Conservation (phyloP, 2,888 invertebrate species). For the Zootermopsis nevadensis region DNA sequence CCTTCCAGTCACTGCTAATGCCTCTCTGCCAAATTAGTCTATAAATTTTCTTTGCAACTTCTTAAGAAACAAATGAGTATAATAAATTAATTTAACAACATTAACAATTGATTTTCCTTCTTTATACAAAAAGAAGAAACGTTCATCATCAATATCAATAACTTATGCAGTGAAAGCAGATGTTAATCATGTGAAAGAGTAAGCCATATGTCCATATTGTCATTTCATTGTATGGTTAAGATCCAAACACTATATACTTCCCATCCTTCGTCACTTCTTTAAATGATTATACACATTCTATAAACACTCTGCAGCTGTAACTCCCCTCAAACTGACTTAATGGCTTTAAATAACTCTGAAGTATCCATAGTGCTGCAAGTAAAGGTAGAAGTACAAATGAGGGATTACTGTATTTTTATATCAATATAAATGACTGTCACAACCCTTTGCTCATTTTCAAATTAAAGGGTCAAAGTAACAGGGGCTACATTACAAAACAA, state of each 20-base stretch:
- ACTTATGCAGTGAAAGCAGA: neutral
- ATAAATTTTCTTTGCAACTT: slow-evolving; percentile 27
- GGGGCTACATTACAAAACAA: slow-evolving; percentile 1
- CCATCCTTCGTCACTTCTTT: no score
- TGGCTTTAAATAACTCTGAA: neutral
- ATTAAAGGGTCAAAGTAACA: slow-evolving; percentile 5
- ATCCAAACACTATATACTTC: no score
- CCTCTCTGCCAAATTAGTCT: slow-evolving; percentile 23
- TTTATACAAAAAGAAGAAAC: slow-evolving; percentile 12
- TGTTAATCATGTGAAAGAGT: slow-evolving; percentile 24
- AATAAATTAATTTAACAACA: slow-evolving; percentile 46
- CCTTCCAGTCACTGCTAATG: slow-evolving; percentile 4
- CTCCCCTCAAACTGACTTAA: slow-evolving; percentile 10
- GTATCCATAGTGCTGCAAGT: neutral
- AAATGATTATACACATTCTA: slow-evolving; percentile 25
- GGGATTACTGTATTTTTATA: slow-evolving; percentile 23
- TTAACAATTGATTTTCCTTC: slow-evolving; percentile 33
- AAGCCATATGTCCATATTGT: neutral
- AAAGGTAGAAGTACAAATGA: slow-evolving; percentile 30
- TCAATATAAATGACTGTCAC: slow-evolving; percentile 24
- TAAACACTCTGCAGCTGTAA: slow-evolving; percentile 9
- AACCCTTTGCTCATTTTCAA: neutral
- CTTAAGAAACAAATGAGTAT: slow-evolving; percentile 39
- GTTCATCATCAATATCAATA: slow-evolving; percentile 6
- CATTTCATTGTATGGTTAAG: neutral